phyloP scores from a whole-genome alignment of 2,888 invertebrate species.

The Drosophila algonquin region DNA sequence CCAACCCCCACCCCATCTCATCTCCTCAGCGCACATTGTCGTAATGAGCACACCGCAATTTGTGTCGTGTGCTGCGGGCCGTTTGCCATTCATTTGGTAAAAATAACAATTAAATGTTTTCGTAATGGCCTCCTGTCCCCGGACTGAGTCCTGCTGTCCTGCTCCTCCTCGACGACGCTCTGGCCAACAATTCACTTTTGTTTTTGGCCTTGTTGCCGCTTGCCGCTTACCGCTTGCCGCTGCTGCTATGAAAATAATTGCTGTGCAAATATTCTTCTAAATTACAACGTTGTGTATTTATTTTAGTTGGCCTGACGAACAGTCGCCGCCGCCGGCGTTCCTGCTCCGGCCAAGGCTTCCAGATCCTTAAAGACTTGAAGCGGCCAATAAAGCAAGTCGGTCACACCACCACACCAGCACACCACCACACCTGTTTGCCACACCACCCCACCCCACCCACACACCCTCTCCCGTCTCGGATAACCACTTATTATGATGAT shows the following conservation, averaged over 20 bases:
- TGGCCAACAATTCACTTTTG: constrained; percentile 69
- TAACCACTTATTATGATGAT: constrained; percentile 43
- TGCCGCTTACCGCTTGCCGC: constrained; percentile 28
- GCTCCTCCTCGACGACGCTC: constrained; percentile 10
- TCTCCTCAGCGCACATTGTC: constrained; percentile 54
- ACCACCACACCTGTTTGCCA: constrained; percentile 40
- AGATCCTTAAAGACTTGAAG: constrained; percentile 15
- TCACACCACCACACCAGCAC: neutral
- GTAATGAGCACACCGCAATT: constrained; percentile 79
- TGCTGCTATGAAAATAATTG: constrained; percentile 69
- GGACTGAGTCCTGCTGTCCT: constrained; percentile 43
- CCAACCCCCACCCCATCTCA: constrained; percentile 7
- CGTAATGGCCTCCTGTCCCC: constrained; percentile 74
- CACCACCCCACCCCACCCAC: neutral
- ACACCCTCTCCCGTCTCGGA: neutral
- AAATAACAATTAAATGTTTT: constrained; percentile 78
- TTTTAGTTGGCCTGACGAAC: constrained; percentile 60
- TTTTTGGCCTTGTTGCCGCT: constrained; percentile 53
- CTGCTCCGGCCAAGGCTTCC: constrained; percentile 38
- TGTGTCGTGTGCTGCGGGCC: constrained; percentile 71
- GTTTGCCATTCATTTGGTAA: constrained; percentile 78
- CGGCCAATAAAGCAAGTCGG: constrained; percentile 26
- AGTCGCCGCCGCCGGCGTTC: constrained; percentile 35
- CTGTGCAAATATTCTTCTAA: constrained; percentile 71
- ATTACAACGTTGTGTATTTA: constrained; percentile 72